Evolutionary conservation across 1,140 invertebrate genomes (phyloP).

Genomic region (Scaptomyza montana): DNA sequence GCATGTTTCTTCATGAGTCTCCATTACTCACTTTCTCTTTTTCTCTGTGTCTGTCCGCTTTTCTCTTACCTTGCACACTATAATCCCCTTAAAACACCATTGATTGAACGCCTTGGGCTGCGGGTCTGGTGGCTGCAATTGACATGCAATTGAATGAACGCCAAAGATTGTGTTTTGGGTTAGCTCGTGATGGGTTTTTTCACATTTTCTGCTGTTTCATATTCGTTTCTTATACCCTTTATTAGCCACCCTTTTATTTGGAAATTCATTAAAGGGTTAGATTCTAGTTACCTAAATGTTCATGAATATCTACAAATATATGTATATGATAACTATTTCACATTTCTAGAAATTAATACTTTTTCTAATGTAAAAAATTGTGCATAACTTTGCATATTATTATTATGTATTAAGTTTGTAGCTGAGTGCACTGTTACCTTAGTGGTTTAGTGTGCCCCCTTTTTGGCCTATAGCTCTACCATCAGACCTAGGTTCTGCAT

Average conservation of each 20-base stretch:
- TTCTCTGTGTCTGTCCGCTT: background rate
- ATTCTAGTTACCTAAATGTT: background rate
- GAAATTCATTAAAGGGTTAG: background rate
- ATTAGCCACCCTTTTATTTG: background rate
- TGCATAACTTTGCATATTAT: no score
- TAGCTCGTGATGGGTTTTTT: background rate
- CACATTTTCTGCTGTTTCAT: background rate
- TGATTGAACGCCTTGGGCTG: conserved; percentile 11
- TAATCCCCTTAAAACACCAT: background rate
- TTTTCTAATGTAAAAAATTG: no score
- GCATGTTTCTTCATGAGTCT: conserved; percentile 1
- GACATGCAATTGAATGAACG: conserved; percentile 41
- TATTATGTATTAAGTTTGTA: no score
- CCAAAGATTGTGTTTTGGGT: conserved; percentile 21
- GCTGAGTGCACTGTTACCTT: no score
- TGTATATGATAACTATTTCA: no score
- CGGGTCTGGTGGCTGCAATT: conserved; percentile 19
- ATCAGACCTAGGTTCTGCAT: no score
- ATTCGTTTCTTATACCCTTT: conserved; percentile 1
- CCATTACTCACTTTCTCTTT: background rate
- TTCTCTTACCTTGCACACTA: background rate
- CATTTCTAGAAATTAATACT: no score
- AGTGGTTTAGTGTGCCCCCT: no score
- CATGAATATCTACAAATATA: no score
- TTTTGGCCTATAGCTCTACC: no score